Conservation (phyloP, 2,113 vertebrate genomes). For the Tapirus terrestris region DNA sequence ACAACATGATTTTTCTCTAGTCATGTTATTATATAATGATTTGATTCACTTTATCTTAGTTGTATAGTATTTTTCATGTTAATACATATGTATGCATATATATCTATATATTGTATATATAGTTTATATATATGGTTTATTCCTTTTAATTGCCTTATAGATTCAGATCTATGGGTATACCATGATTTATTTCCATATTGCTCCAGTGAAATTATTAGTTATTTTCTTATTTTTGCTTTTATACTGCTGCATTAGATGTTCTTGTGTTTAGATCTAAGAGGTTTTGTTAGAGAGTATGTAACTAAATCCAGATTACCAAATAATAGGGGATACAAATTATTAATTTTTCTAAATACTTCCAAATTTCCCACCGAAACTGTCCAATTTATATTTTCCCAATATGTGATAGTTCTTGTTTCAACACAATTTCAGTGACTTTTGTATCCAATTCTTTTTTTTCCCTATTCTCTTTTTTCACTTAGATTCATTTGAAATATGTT, state of each 20-base stretch:
- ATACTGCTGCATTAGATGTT: background rate
- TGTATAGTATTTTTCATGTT: background rate
- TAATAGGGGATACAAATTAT: background rate
- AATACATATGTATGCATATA: background rate
- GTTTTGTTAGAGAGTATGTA: background rate
- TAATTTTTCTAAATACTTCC: background rate
- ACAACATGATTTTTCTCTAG: background rate
- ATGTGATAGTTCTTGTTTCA: background rate
- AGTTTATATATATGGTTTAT: background rate
- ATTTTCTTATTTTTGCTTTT: background rate
- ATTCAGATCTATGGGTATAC: background rate
- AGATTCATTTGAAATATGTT: background rate
- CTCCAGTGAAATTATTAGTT: background rate
- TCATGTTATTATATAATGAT: background rate
- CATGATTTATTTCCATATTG: background rate
- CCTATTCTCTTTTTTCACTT: background rate
- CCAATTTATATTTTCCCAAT: background rate
- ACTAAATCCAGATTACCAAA: background rate
- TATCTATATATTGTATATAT: background rate
- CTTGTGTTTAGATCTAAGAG: background rate
- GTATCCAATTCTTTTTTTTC: background rate
- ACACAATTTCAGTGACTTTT: background rate
- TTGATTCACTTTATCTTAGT: conserved; percentile 6
- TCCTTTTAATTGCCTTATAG: background rate
- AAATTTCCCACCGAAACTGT: background rate